These are phyloP conservation scores for Dufourea novaeangliae DNA, from an alignment of 1,140 invertebrate genomes.

Conservation along the genomic window DNA sequence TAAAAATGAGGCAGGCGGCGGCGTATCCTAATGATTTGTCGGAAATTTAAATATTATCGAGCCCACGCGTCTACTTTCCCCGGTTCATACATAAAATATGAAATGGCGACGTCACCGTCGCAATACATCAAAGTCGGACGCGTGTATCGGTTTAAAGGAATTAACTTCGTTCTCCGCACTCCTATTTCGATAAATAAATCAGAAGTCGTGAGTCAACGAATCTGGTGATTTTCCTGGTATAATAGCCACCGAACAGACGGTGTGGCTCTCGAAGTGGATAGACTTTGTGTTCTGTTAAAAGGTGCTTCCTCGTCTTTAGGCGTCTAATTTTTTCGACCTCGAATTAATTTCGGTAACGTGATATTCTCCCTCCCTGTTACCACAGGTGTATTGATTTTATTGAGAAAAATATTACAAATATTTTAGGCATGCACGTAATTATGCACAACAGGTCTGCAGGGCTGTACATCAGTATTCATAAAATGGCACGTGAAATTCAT, in stretches of 20 bases:
- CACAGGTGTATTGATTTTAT: no score
- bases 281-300: no score
- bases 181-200: conserved; percentile 51
- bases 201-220: conserved; percentile 32
- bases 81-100: conserved; percentile 57
- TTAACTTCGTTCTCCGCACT: conserved; percentile 35
- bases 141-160: conserved; percentile 42
- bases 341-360: no score
- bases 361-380: no score
- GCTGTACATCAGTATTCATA: no score
- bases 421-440: no score
- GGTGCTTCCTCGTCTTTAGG: no score
- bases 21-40: conserved; percentile 25
- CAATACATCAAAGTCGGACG: conserved; percentile 51
- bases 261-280: neutral
- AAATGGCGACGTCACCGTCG: conserved; percentile 18
- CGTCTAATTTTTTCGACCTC: no score
- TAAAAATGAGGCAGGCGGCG: neutral
- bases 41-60: conserved; percentile 59
- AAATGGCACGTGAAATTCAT: no score
- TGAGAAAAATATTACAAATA: no score
- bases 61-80: conserved; percentile 21
- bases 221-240: neutral
- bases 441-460: no score
- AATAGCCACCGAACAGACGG: no score